Percentiles rank a stretch among this genome's conserved stretches.
Evolutionary conservation across 1,140 invertebrate species (phyloP).

Genomic region (Vanessa atalanta): DNA sequence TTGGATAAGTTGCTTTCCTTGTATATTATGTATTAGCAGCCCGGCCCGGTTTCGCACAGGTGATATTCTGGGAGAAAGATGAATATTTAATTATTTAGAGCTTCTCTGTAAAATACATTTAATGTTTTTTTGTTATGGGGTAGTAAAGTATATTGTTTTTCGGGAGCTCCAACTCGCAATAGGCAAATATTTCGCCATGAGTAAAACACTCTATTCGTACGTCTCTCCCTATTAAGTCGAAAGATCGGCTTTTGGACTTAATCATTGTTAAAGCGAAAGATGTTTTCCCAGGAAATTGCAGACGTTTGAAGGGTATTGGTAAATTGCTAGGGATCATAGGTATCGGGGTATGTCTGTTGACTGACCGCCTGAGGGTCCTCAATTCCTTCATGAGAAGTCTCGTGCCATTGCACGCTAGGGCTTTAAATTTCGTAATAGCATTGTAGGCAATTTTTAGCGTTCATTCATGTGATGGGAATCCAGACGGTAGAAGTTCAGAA

Average conservation of each 20-base stretch:
- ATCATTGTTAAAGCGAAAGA: no score
- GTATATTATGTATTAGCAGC: no score
- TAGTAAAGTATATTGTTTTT: no score
- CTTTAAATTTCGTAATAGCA: constrained; percentile 31
- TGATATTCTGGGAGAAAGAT: no score
- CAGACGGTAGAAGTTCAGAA: constrained; percentile 40
- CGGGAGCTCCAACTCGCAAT: not conserved
- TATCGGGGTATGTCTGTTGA: not conserved
- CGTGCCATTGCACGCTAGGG: constrained; percentile 30
- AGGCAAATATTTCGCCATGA: not conserved
- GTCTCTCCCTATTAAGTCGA: no score
- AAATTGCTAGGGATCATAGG: not conserved
- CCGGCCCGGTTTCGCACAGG: no score
- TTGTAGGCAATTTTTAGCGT: constrained; percentile 2
- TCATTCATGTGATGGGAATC: constrained; percentile 11
- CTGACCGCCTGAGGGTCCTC: constrained; percentile 1
- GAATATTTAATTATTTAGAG: no score
- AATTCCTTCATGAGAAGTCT: constrained; percentile 25
- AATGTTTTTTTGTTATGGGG: no score
- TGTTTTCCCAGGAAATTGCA: not conserved
- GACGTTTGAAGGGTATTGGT: not conserved
- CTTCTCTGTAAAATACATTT: no score
- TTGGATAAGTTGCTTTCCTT: no score
- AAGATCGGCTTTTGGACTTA: no score
- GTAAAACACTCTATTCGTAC: not conserved